phyloP scores from a whole-genome alignment of 2,888 invertebrate genomes.

The Caenorhabditis sp. region DNA sequence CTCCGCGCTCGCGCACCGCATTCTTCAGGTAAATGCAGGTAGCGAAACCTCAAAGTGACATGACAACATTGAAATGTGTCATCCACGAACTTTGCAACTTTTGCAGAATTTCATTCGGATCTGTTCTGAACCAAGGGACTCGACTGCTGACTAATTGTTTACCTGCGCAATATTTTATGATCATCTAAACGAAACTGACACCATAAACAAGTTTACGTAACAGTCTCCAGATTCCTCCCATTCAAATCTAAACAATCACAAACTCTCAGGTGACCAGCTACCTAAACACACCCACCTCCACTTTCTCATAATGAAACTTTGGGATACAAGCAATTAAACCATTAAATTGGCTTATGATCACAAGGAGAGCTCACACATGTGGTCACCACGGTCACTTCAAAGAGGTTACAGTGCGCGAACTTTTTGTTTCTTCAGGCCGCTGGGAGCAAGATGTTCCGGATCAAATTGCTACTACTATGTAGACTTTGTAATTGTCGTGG shows the following conservation, averaged over 20 bases:
- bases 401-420: constrained; percentile 58
- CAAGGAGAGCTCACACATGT: constrained; percentile 47
- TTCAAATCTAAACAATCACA: constrained; percentile 6
- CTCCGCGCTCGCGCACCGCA: constrained; percentile 40
- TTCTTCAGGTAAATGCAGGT: constrained; percentile 46
- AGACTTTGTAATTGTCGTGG: constrained; percentile 38
- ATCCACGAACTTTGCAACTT: constrained; percentile 26
- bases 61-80: constrained; percentile 64
- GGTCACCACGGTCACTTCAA: constrained; percentile 62
- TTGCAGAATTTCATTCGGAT: constrained; percentile 30
- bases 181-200: neutral
- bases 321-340: constrained; percentile 60
- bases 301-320: constrained; percentile 57
- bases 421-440: constrained; percentile 17
- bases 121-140: neutral
- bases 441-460: constrained; percentile 52
- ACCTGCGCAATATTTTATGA: constrained; percentile 4
- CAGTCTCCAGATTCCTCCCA: neutral
- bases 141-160: constrained; percentile 13
- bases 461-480: constrained; percentile 57
- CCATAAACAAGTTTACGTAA: constrained; percentile 20
- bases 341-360: constrained; percentile 42
- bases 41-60: constrained; percentile 63
- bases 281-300: constrained; percentile 15
- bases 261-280: constrained; percentile 15